A percentile compares a stretch with the other conserved stretches of the same genome.
Conservation (phyloP, 2,113 vertebrate species). For the Cyanistes caeruleus region DNA sequence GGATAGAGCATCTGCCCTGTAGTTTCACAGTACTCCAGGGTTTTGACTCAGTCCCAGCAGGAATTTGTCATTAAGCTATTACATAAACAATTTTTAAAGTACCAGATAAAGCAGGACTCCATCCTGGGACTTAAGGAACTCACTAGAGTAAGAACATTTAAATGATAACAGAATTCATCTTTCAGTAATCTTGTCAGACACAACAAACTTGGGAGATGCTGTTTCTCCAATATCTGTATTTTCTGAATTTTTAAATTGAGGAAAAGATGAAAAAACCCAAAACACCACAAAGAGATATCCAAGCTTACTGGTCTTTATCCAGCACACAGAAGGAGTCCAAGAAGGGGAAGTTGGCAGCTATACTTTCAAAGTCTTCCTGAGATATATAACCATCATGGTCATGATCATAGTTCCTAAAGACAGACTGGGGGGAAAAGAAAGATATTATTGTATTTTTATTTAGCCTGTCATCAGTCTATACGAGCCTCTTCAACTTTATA, state of each 20-base stretch:
- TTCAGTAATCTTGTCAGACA: not conserved
- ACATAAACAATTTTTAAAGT: not conserved
- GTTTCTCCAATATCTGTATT: not conserved
- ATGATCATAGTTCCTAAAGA: conserved; percentile 96
- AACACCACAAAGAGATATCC: not conserved
- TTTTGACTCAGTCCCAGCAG: not conserved
- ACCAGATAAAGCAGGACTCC: not conserved
- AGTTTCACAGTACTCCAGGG: not conserved
- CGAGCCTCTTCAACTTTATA: not conserved
- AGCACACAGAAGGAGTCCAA: conserved; percentile 96
- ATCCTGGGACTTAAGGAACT: not conserved
- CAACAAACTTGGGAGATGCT: not conserved
- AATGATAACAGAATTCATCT: not conserved
- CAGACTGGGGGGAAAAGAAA: conserved; percentile 81
- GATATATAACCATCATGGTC: conserved; percentile 96
- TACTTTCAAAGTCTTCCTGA: conserved; percentile 96
- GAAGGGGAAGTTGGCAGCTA: conserved; percentile 96
- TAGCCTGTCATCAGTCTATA: not conserved
- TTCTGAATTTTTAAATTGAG: not conserved
- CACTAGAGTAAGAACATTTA: not conserved
- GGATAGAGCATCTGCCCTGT: not conserved
- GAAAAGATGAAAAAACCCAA: not conserved
- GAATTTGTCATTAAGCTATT: not conserved
- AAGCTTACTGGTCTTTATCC: conserved; percentile 97
- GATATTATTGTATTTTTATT: not conserved